These are phyloP conservation scores for Amphiprion ocellaris DNA, from an alignment of 2,113 vertebrate species.

Conservation along the genomic window DNA sequence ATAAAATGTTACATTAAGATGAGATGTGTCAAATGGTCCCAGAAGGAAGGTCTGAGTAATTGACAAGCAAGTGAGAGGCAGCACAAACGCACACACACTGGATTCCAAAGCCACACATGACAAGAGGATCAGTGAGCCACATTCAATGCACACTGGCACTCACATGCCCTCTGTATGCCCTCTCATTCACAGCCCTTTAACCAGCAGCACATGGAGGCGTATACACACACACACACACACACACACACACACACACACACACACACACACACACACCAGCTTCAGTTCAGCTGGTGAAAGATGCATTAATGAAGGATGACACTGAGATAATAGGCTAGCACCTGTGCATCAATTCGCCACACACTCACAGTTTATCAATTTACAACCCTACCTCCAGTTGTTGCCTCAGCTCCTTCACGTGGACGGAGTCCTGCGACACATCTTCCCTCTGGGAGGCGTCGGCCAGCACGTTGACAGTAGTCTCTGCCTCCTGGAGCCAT, in stretches of 20 bases:
- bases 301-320: constrained; percentile 66
- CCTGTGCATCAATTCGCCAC: constrained; percentile 45
- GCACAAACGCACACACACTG: not conserved
- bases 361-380: constrained; percentile 14
- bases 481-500: constrained; percentile 97
- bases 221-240: not conserved
- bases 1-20: constrained; percentile 52
- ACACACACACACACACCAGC: not conserved
- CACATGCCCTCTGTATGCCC: constrained; percentile 34
- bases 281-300: constrained; percentile 29
- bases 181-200: constrained; percentile 46
- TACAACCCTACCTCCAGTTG: constrained; percentile 89
- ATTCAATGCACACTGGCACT: constrained; percentile 47
- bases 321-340: constrained; percentile 69
- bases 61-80: constrained; percentile 51
- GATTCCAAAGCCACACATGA: constrained; percentile 35
- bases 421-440: constrained; percentile 85
- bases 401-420: constrained; percentile 85
- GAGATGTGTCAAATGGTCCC: constrained; percentile 49
- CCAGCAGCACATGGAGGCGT: constrained; percentile 32
- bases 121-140: constrained; percentile 60
- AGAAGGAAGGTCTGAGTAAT: constrained; percentile 60
- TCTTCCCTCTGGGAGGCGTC: constrained; percentile 92
- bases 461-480: constrained; percentile 90
- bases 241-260: too few relatives aligned